Percentiles rank a stretch among this genome's conserved stretches.
Conservation (phyloP, 1,140 invertebrate species). For the Colletes gigas region DNA sequence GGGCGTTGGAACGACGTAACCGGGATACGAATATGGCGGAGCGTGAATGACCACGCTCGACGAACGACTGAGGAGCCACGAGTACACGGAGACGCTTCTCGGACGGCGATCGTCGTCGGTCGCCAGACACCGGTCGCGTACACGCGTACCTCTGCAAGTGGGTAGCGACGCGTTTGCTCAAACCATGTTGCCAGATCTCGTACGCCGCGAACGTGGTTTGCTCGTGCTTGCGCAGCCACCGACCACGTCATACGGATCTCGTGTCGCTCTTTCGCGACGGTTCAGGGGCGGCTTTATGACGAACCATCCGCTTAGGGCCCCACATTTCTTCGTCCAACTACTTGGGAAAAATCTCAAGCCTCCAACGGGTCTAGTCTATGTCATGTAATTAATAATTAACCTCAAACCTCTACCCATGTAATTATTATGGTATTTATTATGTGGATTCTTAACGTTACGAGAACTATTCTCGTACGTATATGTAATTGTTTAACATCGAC, state of each 20-base stretch:
- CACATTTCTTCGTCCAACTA: no score
- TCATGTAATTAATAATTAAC: no score
- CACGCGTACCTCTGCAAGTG: neutral
- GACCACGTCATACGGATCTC: neutral
- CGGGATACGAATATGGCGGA: neutral
- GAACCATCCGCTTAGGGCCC: no score
- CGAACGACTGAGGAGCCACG: slow-evolving; percentile 22
- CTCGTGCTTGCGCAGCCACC: slow-evolving; percentile 6
- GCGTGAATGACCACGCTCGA: slow-evolving; percentile 25
- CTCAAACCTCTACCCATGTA: no score
- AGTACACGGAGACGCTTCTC: slow-evolving; percentile 4
- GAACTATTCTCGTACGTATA: no score
- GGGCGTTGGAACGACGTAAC: neutral
- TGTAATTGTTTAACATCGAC: neutral
- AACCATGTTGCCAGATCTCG: slow-evolving; percentile 22
- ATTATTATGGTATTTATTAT: no score
- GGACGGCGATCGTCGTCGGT: slow-evolving; percentile 14
- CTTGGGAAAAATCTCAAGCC: no score
- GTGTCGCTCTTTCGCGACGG: neutral
- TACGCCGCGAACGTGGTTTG: neutral
- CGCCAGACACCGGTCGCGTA: neutral
- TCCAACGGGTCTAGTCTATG: no score
- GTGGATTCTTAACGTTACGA: no score
- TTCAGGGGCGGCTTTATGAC: no score
- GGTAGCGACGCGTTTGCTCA: slow-evolving; percentile 24